Conservation (phyloP, 2,797 vertebrate genomes). For the Coccyzus lansbergi region DNA sequence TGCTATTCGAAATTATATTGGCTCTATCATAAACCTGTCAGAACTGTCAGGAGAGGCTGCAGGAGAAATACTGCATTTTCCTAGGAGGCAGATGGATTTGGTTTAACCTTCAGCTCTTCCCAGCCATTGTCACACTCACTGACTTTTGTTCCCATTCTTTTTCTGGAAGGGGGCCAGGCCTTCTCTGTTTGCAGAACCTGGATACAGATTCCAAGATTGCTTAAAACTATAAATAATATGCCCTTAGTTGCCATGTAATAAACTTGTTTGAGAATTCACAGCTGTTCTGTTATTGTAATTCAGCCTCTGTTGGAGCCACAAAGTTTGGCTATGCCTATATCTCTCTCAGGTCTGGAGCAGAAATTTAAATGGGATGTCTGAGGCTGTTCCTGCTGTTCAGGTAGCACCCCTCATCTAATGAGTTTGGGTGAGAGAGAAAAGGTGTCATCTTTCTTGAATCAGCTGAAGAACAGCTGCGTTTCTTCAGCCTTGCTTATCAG, state of each 20-base stretch:
- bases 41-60: not conserved
- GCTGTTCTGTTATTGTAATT: constrained; percentile 37
- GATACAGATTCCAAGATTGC: not conserved
- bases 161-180: not conserved
- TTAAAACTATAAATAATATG: constrained; percentile 18
- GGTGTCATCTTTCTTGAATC: not conserved
- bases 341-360: not conserved
- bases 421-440: not conserved
- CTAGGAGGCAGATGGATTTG: constrained; percentile 28
- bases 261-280: not conserved
- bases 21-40: constrained; percentile 33
- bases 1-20: not conserved
- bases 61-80: constrained; percentile 11
- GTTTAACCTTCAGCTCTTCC: constrained; percentile 4
- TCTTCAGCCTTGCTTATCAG: not conserved
- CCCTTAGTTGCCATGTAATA: not conserved
- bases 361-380: not conserved
- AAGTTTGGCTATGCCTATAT: not conserved
- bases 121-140: not conserved
- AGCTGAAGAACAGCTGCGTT: not conserved
- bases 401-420: not conserved
- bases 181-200: not conserved
- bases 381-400: not conserved
- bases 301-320: not conserved
- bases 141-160: not conserved